phyloP scores from a whole-genome alignment of 53 echinoderm and acorn worm genomes.

The Mesocentrotus franciscanus region DNA sequence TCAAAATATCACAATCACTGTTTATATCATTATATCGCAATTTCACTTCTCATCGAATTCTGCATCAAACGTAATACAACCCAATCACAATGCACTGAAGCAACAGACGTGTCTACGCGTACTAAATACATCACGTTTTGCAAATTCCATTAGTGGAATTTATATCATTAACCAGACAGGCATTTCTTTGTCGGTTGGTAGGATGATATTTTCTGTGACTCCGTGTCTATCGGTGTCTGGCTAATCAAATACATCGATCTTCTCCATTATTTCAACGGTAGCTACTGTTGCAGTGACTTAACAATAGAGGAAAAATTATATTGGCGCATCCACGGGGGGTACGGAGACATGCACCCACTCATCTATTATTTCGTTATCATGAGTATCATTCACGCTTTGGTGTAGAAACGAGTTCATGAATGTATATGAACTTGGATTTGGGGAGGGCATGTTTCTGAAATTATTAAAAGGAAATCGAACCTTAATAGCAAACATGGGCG shows the following conservation, averaged over 20 bases:
- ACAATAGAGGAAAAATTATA: neutral
- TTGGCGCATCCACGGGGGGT: too few species aligned
- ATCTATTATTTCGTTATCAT: too few species aligned
- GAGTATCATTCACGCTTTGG: too few species aligned
- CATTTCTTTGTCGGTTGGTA: neutral
- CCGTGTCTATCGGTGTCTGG: neutral
- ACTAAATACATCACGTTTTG: neutral
- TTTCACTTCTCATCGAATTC: too few species aligned
- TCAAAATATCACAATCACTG: too few species aligned
- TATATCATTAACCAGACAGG: neutral
- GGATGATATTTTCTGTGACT: neutral
- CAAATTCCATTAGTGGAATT: neutral
- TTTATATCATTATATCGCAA: too few species aligned
- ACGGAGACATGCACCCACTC: too few species aligned
- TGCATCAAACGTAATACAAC: neutral
- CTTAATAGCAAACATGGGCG: too few species aligned
- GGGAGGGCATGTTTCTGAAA: too few species aligned
- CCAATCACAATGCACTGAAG: neutral
- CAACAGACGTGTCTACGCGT: neutral
- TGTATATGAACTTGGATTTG: too few species aligned
- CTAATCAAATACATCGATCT: constrained; percentile 8
- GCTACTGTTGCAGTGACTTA: neutral
- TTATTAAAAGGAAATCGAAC: too few species aligned
- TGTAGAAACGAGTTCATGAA: too few species aligned
- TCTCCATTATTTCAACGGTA: neutral